Base-by-base conservation (phyloP, 1,140 invertebrate species). In the Atta texana region DNA sequence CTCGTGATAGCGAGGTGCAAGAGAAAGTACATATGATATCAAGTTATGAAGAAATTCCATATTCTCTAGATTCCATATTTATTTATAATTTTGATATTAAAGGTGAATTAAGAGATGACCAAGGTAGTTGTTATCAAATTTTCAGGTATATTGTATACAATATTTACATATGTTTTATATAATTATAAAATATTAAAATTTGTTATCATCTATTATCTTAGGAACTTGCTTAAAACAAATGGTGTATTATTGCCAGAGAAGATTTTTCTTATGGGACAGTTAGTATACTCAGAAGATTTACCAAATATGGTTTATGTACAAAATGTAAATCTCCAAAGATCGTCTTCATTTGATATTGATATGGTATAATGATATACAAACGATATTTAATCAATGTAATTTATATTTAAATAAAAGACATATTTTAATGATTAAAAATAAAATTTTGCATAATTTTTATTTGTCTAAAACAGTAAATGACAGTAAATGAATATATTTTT, bases 181-280 rank as follows among this genome's bases (percentile, higher is more conserved):
- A 61, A 5, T 66, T 81, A 69, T 77, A 24, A 74, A 18, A 75
- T 87, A 76, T 81, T 10, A 59, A 77, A 59, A 87, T 68, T 4
- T 69, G 2, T 49, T 87, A 61, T 77, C 6, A 61, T 57, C 0
- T 53, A 31, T 82, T 89, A 7, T 90, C 63, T 66, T 69, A 91
- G 93, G 66, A 89, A 75, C 61, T 87, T 92, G 57, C 72, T 95
- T 10, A 91, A 88, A 63, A 80, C 89, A 74, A 88, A 82, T 85
- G 95, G 95, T 2, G 78, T 91, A 18, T 88, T 96, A 49, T 57
- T 96, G 24, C 96, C 96, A 44, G 86, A 93, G 68, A 91, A 92
- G 78, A 89, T 96, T 86, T 91, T 91, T 76, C 88, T 94, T 57
- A 91, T 94, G 68, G 93, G 93, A 51, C 92, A 93, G 59, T 84